phyloP scores from a whole-genome alignment of 2,113 vertebrate species.

The Gambusia affinis region DNA sequence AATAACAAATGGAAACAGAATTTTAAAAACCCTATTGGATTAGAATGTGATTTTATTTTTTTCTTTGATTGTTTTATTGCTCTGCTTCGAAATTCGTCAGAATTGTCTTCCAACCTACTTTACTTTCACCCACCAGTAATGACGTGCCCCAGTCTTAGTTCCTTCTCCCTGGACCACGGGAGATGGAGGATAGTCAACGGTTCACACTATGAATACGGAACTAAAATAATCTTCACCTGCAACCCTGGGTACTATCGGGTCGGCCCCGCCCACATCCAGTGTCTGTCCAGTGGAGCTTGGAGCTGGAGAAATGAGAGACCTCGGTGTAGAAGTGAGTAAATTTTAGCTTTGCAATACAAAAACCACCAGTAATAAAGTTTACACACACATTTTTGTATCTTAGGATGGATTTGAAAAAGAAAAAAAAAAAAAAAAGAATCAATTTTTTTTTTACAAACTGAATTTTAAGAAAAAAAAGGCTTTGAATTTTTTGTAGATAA shows the following conservation, averaged over 20 bases:
- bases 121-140: slow-evolving; percentile 79
- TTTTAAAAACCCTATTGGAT: slow-evolving; percentile 49
- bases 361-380: neutral
- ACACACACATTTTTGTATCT: too few species aligned
- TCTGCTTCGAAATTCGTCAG: neutral
- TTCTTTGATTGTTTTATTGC: slow-evolving; percentile 22
- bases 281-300: slow-evolving; percentile 93
- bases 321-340: slow-evolving; percentile 88
- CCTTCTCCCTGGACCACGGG: slow-evolving; percentile 94
- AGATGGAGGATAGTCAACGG: slow-evolving; percentile 96
- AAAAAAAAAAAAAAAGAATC: too few species aligned
- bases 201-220: slow-evolving; percentile 94
- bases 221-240: slow-evolving; percentile 95
- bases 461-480: too few species aligned
- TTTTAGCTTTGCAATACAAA: neutral
- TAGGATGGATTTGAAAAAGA: too few species aligned
- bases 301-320: slow-evolving; percentile 96
- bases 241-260: slow-evolving; percentile 93
- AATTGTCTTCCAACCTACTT: slow-evolving; percentile 14
- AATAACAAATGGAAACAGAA: slow-evolving; percentile 28
- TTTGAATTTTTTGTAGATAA: too few species aligned
- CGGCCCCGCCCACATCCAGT: slow-evolving; percentile 93
- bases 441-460: too few species aligned
- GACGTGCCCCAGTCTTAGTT: slow-evolving; percentile 94
- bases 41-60: slow-evolving; percentile 26